phyloP scores from a whole-genome alignment of 2,113 vertebrate genomes.

The Hydropotes inermis region DNA sequence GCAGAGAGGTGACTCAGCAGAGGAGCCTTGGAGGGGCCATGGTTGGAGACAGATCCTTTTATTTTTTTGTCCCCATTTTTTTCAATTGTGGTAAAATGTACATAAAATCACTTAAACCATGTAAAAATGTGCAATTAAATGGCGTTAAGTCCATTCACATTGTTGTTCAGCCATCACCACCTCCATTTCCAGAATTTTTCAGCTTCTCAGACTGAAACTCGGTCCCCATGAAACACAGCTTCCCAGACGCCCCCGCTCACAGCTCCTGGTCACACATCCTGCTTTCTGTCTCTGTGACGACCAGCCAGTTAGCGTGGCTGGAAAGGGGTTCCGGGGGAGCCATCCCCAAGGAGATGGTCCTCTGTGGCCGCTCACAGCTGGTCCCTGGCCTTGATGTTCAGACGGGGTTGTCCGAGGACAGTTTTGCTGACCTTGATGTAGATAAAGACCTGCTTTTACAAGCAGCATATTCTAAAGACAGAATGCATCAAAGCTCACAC shows the following conservation, averaged over 20 bases:
- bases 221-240: rapidly evolving
- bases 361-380: rapidly evolving
- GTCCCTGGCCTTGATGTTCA: neutral
- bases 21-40: neutral
- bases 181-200: neutral
- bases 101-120: no score
- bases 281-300: neutral
- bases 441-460: neutral
- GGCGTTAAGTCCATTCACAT: rapidly evolving
- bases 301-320: rapidly evolving
- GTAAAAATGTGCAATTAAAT: rapidly evolving
- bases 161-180: neutral
- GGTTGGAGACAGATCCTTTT: neutral
- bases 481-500: neutral
- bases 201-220: neutral
- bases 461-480: neutral
- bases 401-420: neutral
- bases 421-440: neutral
- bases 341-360: rapidly evolving
- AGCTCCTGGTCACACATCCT: neutral
- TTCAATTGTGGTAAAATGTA: neutral
- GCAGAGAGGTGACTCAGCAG: rapidly evolving
- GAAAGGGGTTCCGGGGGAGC: rapidly evolving
- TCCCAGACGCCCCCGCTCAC: neutral
- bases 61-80: neutral